These are phyloP conservation scores for Silurus asotus DNA, from an alignment of 2,113 vertebrate genomes.

Conservation along the genomic window DNA sequence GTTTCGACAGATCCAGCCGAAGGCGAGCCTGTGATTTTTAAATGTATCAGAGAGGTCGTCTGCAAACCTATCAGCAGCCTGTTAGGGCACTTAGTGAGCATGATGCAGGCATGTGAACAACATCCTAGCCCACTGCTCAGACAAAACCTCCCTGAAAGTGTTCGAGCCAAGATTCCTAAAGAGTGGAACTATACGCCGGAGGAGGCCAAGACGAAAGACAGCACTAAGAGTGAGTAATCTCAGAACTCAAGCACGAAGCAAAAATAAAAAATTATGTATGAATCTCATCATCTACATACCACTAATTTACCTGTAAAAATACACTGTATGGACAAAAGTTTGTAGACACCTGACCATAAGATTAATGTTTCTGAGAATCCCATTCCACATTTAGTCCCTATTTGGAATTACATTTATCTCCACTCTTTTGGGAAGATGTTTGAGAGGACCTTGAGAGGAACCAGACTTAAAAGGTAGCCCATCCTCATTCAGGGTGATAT, in stretches of 20 bases:
- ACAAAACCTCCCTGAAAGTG: conserved; percentile 70
- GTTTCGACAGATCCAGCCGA: conserved; percentile 59
- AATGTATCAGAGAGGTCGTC: conserved; percentile 75
- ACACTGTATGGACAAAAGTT: too few relatives aligned
- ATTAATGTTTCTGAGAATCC: too few relatives aligned
- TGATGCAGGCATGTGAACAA: conserved; percentile 77
- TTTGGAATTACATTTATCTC: too few relatives aligned
- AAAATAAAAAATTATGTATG: not conserved
- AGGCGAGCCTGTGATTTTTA: conserved; percentile 71
- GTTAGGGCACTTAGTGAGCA: conserved; percentile 77
- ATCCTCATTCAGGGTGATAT: too few relatives aligned
- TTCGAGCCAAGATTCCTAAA: conserved; percentile 83
- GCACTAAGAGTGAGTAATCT: conserved; percentile 73
- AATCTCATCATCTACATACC: not conserved
- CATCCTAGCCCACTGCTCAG: conserved; percentile 62
- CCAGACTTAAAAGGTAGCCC: too few relatives aligned
- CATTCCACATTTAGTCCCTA: too few relatives aligned
- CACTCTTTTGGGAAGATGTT: too few relatives aligned
- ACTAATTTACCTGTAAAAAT: too few relatives aligned
- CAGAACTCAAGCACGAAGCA: too few relatives aligned
- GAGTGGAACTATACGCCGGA: conserved; percentile 83
- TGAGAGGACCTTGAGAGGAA: too few relatives aligned
- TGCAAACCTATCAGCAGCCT: conserved; percentile 74
- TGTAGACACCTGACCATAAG: too few relatives aligned
- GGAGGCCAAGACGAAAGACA: conserved; percentile 70